A percentile compares a stretch with the other conserved stretches of the same genome.
phyloP scores from a whole-genome alignment of 1,140 invertebrate species.

The Drosophila mauritiana region DNA sequence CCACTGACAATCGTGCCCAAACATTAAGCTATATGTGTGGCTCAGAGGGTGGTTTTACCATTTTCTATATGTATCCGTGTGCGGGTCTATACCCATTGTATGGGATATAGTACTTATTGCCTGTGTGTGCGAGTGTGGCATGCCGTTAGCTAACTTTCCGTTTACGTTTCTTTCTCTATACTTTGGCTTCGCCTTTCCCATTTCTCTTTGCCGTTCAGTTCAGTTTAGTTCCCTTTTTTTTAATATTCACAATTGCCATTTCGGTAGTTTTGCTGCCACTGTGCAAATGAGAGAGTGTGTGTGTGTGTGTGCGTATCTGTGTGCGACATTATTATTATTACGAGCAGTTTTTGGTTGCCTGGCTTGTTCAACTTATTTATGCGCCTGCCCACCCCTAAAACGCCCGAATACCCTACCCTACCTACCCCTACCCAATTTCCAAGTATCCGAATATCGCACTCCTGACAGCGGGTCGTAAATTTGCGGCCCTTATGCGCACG shows the following conservation, averaged over 20 bases:
- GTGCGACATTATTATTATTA: slow-evolving; percentile 80
- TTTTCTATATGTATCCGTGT: slow-evolving; percentile 65
- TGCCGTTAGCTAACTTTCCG: slow-evolving; percentile 70
- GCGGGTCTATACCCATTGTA: slow-evolving; percentile 54
- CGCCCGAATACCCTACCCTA: slow-evolving; percentile 22
- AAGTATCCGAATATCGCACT: background rate
- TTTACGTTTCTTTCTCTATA: slow-evolving; percentile 71
- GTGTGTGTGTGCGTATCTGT: slow-evolving; percentile 52
- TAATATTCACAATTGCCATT: slow-evolving; percentile 83
- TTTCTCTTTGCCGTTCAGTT: slow-evolving; percentile 12
- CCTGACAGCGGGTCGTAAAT: slow-evolving; percentile 70
- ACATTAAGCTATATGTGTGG: slow-evolving; percentile 58
- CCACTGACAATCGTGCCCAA: slow-evolving; percentile 60
- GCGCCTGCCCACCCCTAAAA: slow-evolving; percentile 42
- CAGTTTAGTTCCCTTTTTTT: slow-evolving; percentile 56
- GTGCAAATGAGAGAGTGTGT: slow-evolving; percentile 20
- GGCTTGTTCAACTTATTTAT: slow-evolving; percentile 81
- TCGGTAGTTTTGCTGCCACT: slow-evolving; percentile 65
- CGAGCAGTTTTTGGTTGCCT: slow-evolving; percentile 76
- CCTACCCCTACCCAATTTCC: background rate
- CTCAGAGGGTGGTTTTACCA: slow-evolving; percentile 77
- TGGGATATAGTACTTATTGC: slow-evolving; percentile 68
- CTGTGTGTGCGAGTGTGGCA: slow-evolving; percentile 43
- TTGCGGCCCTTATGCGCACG: slow-evolving; percentile 76
- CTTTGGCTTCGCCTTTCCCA: slow-evolving; percentile 32